Percentiles rank a stretch among this genome's conserved stretches.
Conservation (phyloP, 2,113 vertebrate genomes). For the Catharus fuscescens region DNA sequence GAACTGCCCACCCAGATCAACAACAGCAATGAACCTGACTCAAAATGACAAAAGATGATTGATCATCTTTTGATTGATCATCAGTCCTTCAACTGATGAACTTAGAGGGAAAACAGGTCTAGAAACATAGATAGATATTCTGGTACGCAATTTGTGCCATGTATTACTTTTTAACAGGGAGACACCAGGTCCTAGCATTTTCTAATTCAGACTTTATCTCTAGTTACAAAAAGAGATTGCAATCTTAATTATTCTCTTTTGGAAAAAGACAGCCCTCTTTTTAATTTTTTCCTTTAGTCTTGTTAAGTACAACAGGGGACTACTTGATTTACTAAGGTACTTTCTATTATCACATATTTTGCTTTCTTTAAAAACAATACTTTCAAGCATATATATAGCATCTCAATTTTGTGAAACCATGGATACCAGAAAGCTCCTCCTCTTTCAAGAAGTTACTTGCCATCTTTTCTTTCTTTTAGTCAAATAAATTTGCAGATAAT, state of each 20-base stretch:
- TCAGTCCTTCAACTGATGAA: not conserved
- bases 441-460: not conserved
- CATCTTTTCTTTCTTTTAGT: not conserved
- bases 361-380: not conserved
- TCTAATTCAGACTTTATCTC: not conserved
- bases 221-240: not conserved
- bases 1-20: not conserved
- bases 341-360: not conserved
- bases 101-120: not conserved
- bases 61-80: not conserved
- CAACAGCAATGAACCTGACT: not conserved
- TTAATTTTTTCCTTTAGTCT: not conserved
- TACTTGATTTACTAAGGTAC: not conserved
- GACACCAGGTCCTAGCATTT: not conserved
- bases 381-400: not conserved
- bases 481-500: not conserved
- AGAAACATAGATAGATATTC: not conserved
- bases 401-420: not conserved
- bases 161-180: not conserved
- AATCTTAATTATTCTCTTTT: not conserved
- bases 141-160: accelerated
- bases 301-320: not conserved
- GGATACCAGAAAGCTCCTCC: not conserved
- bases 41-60: not conserved
- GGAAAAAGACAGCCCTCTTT: not conserved